Evolutionary conservation across 1,140 invertebrate genomes (phyloP), one percentile per base, ranked within the genome.

Genomic region (Drosophila paulistorum): DNA sequence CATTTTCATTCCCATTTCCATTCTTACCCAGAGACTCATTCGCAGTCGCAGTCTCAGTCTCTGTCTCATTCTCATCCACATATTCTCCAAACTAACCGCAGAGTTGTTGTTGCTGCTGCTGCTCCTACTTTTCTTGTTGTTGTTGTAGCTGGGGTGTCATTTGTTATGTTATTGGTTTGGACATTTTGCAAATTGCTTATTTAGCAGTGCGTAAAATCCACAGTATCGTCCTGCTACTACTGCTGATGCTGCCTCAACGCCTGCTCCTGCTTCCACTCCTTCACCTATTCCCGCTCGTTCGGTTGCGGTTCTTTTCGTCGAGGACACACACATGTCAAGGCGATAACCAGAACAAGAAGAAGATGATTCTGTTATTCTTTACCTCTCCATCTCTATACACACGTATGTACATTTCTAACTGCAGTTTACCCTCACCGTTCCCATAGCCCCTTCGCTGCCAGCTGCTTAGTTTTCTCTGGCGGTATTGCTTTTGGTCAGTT

Each of bases 131-230:
- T 13, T 58, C 42, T 7, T 55, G 41, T 30, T 35, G 51, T 59
- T 68, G 61, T 63, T 54, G 62, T 45, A 80, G 78, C 66, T 67
- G 65, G 71, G 78, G 74, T 81, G 74, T 81, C 85, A 84, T 89
- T 87, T 87, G 84, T 87, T 87, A 81, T 87, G 82, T 90, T 90
- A 90, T 90, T 90, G 86, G 86, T 77, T 90, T 80, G 81, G 81
- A 90, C 86, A 90, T 90, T 90, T 90, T 90, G 82, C 86, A 90
- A 90, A 90, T 90, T 90, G 86, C 86, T 90, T 90, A 90, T 83
- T 90, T 80, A 90, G 82, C 77, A 90, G 79, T 86, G 86, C 86
- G 86, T 90, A 77, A 90, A 90, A 90, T 83, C 77, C 79, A 86
- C 77, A 82, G 55, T 39, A 58, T 69, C 66, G 61, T 17, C 26